These are phyloP conservation scores for Drosophila birchii DNA, from an alignment of 2,888 invertebrate genomes.

Conservation along the genomic window DNA sequence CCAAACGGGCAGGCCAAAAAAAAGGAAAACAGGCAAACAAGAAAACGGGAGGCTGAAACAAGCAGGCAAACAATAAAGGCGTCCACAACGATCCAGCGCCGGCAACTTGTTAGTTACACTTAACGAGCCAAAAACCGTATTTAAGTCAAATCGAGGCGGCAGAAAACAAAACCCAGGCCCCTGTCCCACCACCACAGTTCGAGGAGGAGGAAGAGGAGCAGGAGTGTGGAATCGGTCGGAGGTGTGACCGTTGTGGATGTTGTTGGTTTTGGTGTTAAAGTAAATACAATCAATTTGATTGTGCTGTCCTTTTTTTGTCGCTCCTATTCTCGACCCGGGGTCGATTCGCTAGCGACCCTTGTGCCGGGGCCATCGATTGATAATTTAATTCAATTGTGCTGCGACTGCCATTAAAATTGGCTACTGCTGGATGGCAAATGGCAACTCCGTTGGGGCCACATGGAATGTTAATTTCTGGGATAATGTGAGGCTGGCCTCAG, in stretches of 20 bases:
- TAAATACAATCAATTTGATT: slow-evolving; percentile 80
- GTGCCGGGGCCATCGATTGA: slow-evolving; percentile 64
- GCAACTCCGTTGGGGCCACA: slow-evolving; percentile 25
- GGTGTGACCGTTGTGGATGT: slow-evolving; percentile 40
- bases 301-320: slow-evolving; percentile 51
- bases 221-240: slow-evolving; percentile 21
- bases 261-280: slow-evolving; percentile 70
- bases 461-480: slow-evolving; percentile 53
- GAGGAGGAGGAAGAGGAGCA: background rate
- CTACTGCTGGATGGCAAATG: slow-evolving; percentile 31
- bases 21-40: slow-evolving; percentile 20
- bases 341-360: slow-evolving; percentile 50
- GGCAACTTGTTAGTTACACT: slow-evolving; percentile 73
- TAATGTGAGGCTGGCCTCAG: slow-evolving; percentile 48
- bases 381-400: slow-evolving; percentile 76
- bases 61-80: slow-evolving; percentile 59
- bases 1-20: slow-evolving; percentile 5
- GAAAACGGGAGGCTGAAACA: slow-evolving; percentile 27
- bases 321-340: slow-evolving; percentile 5
- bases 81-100: slow-evolving; percentile 36
- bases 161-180: slow-evolving; percentile 41
- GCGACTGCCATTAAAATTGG: slow-evolving; percentile 70
- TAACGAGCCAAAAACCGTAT: slow-evolving; percentile 78
- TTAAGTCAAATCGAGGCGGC: slow-evolving; percentile 66
- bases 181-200: slow-evolving; percentile 14